Conservation (phyloP, 1,140 invertebrate genomes). For the Phocides pigmalion region DNA sequence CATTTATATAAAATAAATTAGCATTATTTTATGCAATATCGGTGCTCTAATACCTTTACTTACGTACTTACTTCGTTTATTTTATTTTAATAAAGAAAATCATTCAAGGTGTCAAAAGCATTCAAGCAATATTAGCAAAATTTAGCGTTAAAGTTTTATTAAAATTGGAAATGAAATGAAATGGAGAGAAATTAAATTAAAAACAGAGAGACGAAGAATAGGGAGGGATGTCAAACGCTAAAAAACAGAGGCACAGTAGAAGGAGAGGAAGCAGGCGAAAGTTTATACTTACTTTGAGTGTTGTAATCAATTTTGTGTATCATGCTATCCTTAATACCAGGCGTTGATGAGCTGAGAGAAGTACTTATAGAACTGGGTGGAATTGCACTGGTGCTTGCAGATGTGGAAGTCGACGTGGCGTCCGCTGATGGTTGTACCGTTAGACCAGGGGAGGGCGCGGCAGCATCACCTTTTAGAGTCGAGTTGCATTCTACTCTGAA, state of each 20-base stretch:
- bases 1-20: slow-evolving; percentile 10
- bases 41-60: no score
- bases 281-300: slow-evolving; percentile 43
- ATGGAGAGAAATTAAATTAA: no score
- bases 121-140: no score
- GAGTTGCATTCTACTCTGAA: slow-evolving; percentile 84
- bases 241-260: no score
- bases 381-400: neutral
- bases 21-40: neutral
- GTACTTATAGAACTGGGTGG: slow-evolving; percentile 1
- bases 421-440: slow-evolving; percentile 10
- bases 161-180: no score
- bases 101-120: no score
- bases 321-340: slow-evolving; percentile 25
- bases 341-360: slow-evolving; percentile 17
- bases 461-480: slow-evolving; percentile 18
- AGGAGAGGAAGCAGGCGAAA: no score
- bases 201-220: no score
- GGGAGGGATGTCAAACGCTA: no score
- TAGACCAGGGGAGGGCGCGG: slow-evolving; percentile 20
- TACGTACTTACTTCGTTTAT: no score
- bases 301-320: slow-evolving; percentile 40
- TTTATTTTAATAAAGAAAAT: no score
- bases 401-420: neutral
- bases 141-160: no score